A percentile compares a stretch with the other conserved stretches of the same genome.
phyloP scores from a whole-genome alignment of 1,140 invertebrate genomes.

The Atta cephalotes region DNA sequence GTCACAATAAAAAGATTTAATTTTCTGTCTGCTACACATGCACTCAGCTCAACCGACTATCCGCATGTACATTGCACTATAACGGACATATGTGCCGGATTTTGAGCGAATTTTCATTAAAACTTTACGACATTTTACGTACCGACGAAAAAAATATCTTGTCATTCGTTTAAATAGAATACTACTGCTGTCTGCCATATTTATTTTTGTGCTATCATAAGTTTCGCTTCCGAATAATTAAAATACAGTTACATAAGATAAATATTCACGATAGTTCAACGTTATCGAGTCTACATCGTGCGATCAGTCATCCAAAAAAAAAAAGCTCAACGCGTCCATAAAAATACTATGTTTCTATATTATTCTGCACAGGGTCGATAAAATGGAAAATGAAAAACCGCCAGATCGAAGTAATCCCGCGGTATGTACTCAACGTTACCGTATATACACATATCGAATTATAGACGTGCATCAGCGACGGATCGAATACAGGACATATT shows the following conservation, averaged over 20 bases:
- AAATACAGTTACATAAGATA: slow-evolving; percentile 15
- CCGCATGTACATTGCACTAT: slow-evolving; percentile 65
- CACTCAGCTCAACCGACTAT: slow-evolving; percentile 46
- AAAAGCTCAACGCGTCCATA: neutral
- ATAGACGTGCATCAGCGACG: slow-evolving; percentile 55
- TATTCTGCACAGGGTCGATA: neutral
- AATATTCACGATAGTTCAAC: slow-evolving; percentile 15
- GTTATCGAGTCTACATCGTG: neutral
- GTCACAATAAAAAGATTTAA: slow-evolving; percentile 37
- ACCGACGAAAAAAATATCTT: slow-evolving; percentile 53
- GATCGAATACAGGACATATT: slow-evolving; percentile 65
- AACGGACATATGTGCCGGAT: slow-evolving; percentile 68
- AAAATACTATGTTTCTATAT: neutral
- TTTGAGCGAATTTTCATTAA: slow-evolving; percentile 74
- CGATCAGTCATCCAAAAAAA: neutral
- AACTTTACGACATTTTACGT: slow-evolving; percentile 68
- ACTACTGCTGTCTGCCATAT: neutral
- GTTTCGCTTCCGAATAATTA: slow-evolving; percentile 24
- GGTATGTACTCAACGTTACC: slow-evolving; percentile 43
- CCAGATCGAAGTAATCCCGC: slow-evolving; percentile 18
- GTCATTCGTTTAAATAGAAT: slow-evolving; percentile 65
- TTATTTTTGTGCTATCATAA: slow-evolving; percentile 18
- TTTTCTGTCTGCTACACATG: slow-evolving; percentile 42
- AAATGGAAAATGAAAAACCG: neutral
- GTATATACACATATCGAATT: slow-evolving; percentile 65